These are phyloP conservation scores for Macrochelys suwanniensis DNA, from an alignment of 2,797 vertebrate species.

Conservation along the genomic window DNA sequence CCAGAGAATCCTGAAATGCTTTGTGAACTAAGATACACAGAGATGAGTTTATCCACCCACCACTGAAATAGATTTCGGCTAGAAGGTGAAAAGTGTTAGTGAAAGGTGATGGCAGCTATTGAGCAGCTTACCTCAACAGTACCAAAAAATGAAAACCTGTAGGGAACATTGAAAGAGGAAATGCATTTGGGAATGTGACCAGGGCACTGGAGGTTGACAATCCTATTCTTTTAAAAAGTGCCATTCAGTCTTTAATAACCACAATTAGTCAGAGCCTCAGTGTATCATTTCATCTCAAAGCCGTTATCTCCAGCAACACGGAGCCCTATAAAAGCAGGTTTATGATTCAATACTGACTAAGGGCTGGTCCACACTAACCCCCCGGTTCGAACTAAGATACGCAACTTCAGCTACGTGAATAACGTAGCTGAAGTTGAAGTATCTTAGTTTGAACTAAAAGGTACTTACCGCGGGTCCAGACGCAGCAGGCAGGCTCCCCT, in stretches of 20 bases:
- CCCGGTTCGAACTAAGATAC: no score
- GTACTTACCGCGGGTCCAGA: no score
- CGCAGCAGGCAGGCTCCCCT: no score
- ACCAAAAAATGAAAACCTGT: neutral
- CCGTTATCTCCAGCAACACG: neutral
- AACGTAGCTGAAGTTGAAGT: no score
- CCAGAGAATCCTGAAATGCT: neutral
- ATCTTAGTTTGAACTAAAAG: no score
- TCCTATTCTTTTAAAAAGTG: neutral
- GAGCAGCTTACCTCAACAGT: neutral
- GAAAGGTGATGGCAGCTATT: neutral
- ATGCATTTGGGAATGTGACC: neutral
- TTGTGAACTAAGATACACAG: neutral
- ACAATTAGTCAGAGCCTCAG: neutral
- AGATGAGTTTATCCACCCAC: neutral
- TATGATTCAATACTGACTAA: neutral
- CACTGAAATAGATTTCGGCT: neutral
- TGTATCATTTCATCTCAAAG: neutral
- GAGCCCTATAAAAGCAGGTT: neutral
- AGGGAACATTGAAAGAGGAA: neutral
- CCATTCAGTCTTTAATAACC: neutral
- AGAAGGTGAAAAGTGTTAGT: neutral
- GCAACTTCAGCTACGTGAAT: no score
- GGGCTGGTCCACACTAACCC: no score
- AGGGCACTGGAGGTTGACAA: neutral